Percentiles rank a stretch among this genome's conserved stretches.
phyloP scores from a whole-genome alignment of 2,888 invertebrate species.

The Eubasilissa splendida region DNA sequence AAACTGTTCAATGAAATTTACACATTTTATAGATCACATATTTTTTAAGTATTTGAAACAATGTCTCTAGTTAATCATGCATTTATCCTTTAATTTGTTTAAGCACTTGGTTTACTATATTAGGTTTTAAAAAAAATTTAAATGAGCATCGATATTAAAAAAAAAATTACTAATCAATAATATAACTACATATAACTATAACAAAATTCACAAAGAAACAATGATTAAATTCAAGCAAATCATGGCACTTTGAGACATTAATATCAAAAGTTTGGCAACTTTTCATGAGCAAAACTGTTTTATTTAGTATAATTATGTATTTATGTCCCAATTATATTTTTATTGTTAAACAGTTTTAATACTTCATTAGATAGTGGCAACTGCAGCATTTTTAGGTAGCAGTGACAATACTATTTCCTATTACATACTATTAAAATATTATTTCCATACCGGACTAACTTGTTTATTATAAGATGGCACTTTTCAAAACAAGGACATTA shows the following conservation, averaged over 20 bases:
- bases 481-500: too few species aligned
- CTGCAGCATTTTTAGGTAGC: too few species aligned
- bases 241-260: constrained; percentile 9
- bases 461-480: background rate
- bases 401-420: too few species aligned
- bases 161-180: background rate
- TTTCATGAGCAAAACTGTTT: constrained; percentile 2
- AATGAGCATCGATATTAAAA: background rate
- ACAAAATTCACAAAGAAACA: background rate
- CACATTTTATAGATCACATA: too few species aligned
- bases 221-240: background rate
- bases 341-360: too few species aligned
- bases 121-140: background rate
- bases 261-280: constrained; percentile 16
- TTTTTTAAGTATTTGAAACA: too few species aligned
- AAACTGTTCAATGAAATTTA: too few species aligned
- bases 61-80: too few species aligned
- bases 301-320: background rate
- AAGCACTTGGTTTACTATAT: too few species aligned
- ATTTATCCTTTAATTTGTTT: too few species aligned
- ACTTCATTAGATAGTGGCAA: too few species aligned
- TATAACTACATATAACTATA: background rate
- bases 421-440: background rate
- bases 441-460: background rate
- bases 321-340: too few species aligned